phyloP scores from a whole-genome alignment of 2,797 vertebrate species.

The Semaprochilodus insignis region DNA sequence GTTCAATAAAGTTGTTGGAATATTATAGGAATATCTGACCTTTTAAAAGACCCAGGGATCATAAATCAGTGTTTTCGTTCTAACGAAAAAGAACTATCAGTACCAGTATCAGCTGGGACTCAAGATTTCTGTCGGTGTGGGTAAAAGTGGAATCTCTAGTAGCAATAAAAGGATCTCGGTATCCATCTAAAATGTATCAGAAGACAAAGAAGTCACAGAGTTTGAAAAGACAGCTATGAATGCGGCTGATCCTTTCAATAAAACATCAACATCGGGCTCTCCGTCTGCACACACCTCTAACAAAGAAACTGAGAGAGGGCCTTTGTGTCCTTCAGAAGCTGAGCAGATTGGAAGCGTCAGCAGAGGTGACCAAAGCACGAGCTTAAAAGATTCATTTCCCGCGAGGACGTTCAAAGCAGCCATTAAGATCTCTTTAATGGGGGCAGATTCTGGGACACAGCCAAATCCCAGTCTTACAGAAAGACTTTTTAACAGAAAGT shows the following conservation, averaged over 20 bases:
- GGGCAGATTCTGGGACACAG: neutral
- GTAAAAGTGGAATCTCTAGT: too few relatives aligned
- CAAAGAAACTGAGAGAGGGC: conserved; percentile 2
- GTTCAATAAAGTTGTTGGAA: too few relatives aligned
- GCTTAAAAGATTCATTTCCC: neutral
- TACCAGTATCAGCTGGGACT: too few relatives aligned
- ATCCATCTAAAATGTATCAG: too few relatives aligned
- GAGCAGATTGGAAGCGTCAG: neutral
- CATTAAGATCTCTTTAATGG: neutral
- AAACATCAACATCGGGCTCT: neutral
- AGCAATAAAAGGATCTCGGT: too few relatives aligned
- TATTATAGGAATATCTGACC: too few relatives aligned
- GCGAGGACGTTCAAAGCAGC: neutral
- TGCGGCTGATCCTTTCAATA: neutral
- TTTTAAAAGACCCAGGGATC: too few relatives aligned
- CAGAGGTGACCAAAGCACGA: neutral
- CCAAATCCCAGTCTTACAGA: neutral
- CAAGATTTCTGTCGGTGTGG: too few relatives aligned
- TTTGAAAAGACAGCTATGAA: neutral
- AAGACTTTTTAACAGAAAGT: neutral
- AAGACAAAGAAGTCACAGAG: neutral
- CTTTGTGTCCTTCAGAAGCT: neutral
- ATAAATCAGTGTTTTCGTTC: too few relatives aligned
- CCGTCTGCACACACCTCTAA: neutral
- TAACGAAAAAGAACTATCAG: too few relatives aligned